A percentile compares a stretch with the other conserved stretches of the same genome.
Conservation (phyloP, 2,797 vertebrate species). For the Tympanoctomys barrerae region DNA sequence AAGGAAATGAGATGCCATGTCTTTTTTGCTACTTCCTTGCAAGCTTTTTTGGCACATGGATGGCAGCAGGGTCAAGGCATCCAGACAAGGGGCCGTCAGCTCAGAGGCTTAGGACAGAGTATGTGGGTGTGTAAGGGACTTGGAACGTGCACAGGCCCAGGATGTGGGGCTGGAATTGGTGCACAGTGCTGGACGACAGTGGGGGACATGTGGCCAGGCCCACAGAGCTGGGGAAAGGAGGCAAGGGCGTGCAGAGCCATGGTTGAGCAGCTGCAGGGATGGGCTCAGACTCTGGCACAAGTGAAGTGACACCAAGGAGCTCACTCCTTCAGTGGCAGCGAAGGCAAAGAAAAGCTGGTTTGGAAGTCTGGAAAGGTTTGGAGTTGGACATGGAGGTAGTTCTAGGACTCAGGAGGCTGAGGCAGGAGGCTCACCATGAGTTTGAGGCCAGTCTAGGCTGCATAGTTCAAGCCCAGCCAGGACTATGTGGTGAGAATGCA, state of each 20-base stretch:
- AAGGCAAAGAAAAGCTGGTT: not conserved
- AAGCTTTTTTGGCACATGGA: not conserved
- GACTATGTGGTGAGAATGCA: not conserved
- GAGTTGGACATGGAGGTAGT: not conserved
- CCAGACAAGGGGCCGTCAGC: not conserved
- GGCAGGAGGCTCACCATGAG: not conserved
- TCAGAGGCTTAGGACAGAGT: not conserved
- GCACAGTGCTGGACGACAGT: not conserved
- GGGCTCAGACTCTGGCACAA: not conserved
- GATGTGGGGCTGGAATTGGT: not conserved
- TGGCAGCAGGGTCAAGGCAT: not conserved
- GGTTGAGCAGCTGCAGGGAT: not conserved
- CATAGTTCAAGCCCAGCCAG: not conserved
- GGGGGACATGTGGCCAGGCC: not conserved
- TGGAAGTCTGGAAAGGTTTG: not conserved
- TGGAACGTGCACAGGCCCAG: not conserved
- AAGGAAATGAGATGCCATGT: not conserved
- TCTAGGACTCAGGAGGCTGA: not conserved
- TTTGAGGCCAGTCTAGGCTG: not conserved
- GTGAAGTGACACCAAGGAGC: not conserved
- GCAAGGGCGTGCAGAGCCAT: accelerated
- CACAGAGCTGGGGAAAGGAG: not conserved
- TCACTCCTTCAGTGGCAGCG: not conserved
- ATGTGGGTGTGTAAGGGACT: not conserved
- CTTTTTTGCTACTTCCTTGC: not conserved